These are phyloP conservation scores for Aricia artaxerxes DNA, from an alignment of 2,888 invertebrate species.

Conservation along the genomic window DNA sequence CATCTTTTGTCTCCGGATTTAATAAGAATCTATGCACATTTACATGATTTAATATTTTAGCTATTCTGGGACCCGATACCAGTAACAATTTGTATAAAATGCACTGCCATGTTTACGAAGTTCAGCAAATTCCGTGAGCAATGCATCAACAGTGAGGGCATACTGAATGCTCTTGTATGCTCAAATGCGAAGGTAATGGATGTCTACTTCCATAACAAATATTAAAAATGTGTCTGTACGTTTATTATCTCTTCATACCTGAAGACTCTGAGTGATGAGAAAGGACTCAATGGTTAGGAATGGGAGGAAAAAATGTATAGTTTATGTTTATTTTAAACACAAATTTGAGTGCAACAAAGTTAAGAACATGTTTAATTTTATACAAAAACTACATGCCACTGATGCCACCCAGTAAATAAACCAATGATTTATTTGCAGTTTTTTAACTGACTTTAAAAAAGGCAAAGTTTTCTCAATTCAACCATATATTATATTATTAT, in stretches of 20 bases:
- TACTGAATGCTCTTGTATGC: slow-evolving; percentile 54
- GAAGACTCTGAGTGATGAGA: background rate
- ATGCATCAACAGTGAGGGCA: slow-evolving; percentile 55
- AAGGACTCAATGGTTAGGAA: too few relatives aligned
- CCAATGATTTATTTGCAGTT: too few relatives aligned
- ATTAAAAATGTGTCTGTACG: background rate
- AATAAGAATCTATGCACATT: background rate
- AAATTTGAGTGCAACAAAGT: too few relatives aligned
- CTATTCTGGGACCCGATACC: slow-evolving; percentile 41
- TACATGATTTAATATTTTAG: slow-evolving; percentile 13
- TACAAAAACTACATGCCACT: too few relatives aligned
- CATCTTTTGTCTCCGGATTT: background rate
- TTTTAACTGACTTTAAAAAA: too few relatives aligned
- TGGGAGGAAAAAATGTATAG: too few relatives aligned
- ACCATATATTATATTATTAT: background rate
- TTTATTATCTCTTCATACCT: background rate
- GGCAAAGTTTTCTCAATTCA: too few relatives aligned
- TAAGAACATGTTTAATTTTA: too few relatives aligned
- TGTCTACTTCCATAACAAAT: background rate
- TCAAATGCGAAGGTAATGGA: slow-evolving; percentile 53
- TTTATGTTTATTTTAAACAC: too few relatives aligned
- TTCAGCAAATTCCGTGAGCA: slow-evolving; percentile 59
- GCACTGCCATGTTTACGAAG: slow-evolving; percentile 58
- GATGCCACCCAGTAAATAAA: too few relatives aligned
- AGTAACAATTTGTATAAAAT: slow-evolving; percentile 60